Percentiles rank a stretch among this genome's conserved stretches.
These are phyloP conservation scores for Pyrocephalus nanus DNA, from an alignment of 2,797 vertebrate genomes.

Conservation along the genomic window DNA sequence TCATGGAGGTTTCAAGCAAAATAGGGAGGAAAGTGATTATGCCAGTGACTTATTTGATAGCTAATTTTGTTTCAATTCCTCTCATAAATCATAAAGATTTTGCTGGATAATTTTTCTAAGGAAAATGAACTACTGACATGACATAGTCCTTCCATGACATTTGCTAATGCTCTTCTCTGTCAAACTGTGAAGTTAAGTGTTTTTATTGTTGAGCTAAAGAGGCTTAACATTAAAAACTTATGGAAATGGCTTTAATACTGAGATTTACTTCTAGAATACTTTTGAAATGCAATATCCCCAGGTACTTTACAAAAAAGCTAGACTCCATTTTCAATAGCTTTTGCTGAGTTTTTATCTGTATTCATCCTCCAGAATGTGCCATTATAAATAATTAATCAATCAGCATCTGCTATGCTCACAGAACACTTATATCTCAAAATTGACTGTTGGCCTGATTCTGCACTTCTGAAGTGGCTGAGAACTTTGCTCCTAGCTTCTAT, in stretches of 20 bases:
- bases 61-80: not conserved
- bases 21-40: not conserved
- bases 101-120: conserved; percentile 32
- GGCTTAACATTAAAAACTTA: conserved; percentile 67
- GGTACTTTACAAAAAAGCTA: conserved; percentile 13
- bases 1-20: not conserved
- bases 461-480: not conserved
- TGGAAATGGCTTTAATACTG: conserved; percentile 60
- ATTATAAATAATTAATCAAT: conserved; percentile 55
- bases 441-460: conserved; percentile 2
- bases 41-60: not conserved
- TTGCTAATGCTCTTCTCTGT: conserved; percentile 61
- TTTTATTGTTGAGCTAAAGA: conserved; percentile 66
- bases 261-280: conserved; percentile 52
- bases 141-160: conserved; percentile 50
- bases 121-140: conserved; percentile 31
- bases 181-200: conserved; percentile 70
- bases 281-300: conserved; percentile 49
- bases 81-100: conserved; percentile 31
- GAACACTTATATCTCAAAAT: not conserved
- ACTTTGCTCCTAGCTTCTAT: not conserved
- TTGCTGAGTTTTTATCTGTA: conserved; percentile 38
- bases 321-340: not conserved
- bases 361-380: conserved; percentile 17
- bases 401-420: conserved; percentile 9